Evolutionary conservation across 2,113 vertebrate species (phyloP), one percentile per base, ranked within the genome.

Genomic region (Brachypteracias leptosomus): DNA sequence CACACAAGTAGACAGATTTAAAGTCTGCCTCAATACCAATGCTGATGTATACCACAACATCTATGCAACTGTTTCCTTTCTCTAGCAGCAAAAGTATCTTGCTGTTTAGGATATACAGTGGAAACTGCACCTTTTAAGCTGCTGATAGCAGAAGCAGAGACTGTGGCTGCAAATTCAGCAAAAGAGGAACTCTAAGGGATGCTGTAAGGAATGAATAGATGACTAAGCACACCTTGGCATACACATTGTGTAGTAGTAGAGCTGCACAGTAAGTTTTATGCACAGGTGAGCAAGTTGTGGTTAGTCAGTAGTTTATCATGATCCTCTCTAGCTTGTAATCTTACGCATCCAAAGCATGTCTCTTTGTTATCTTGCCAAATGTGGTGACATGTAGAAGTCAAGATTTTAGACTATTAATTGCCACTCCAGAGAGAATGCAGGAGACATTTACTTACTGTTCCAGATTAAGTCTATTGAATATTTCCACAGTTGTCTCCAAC

Each of bases 381-480:
- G 0, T 8, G 13, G 58, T 28, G 16, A 63, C 44, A 84, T 1
- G 3, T 0, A 72, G 9, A 35, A 65, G 35, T 36, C n/a, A 68
- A 66, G 51, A 77, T 59, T 88, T 85, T 22, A 62, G 12, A 76
- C 9, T 38, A 57, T 36, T 76, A 70, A 58, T 1, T 29, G 31
- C 21, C 17, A 71, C 6, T 42, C 10, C 35, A 85, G 24, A 86
- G 7, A 71, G 42, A 90, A 89, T 2, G 1, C 9, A 89, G 61
- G 10, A 75, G 22, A 57, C 11, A 29, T 76, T 47, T 67, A 98
- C 99, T 98, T 96, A 99, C 99, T 99, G 99, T 94, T 99, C 99
- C 91, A 99, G 96, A 96, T 99, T 99, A 78, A 99, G 99, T 88
- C 99, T 99, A 97, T 99, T 99, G 95, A 99, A 99, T 92, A 99